phyloP scores from a whole-genome alignment of 2,113 vertebrate species.

The Amphilophus citrinellus region DNA sequence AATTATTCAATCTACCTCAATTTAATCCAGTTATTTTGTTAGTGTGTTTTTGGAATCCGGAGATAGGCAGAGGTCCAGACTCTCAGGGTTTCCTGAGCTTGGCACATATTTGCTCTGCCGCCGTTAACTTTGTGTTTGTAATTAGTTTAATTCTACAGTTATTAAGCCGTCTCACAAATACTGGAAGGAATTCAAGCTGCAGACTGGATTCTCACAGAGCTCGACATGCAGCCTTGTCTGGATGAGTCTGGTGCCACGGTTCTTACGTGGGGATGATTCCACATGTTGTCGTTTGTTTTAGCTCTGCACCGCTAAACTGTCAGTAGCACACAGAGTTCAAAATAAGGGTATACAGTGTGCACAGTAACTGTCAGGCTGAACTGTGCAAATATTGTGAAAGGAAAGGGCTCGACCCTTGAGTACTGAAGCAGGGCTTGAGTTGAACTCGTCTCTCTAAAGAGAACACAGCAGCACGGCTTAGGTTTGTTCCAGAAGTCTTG shows the following conservation, averaged over 20 bases:
- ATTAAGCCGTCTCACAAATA: conserved; percentile 61
- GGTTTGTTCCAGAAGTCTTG: background rate
- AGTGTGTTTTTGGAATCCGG: conserved; percentile 30
- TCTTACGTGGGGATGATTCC: conserved; percentile 57
- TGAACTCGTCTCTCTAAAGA: background rate
- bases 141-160: conserved; percentile 71
- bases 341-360: background rate
- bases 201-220: conserved; percentile 57
- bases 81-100: conserved; percentile 43
- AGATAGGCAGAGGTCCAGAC: conserved; percentile 56
- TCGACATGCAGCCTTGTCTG: conserved; percentile 47
- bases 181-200: conserved; percentile 58
- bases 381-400: conserved; percentile 44
- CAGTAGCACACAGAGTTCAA: background rate
- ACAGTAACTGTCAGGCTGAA: conserved; percentile 17
- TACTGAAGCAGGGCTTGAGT: background rate
- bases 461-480: background rate
- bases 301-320: conserved; percentile 9
- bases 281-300: conserved; percentile 56
- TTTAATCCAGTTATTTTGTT: conserved; percentile 48
- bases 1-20: conserved; percentile 40
- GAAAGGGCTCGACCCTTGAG: conserved; percentile 4
- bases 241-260: conserved; percentile 61
- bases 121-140: conserved; percentile 59
- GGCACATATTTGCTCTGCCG: conserved; percentile 22